phyloP scores from a whole-genome alignment of 2,797 vertebrate genomes.

The Anisognathus igniventris region DNA sequence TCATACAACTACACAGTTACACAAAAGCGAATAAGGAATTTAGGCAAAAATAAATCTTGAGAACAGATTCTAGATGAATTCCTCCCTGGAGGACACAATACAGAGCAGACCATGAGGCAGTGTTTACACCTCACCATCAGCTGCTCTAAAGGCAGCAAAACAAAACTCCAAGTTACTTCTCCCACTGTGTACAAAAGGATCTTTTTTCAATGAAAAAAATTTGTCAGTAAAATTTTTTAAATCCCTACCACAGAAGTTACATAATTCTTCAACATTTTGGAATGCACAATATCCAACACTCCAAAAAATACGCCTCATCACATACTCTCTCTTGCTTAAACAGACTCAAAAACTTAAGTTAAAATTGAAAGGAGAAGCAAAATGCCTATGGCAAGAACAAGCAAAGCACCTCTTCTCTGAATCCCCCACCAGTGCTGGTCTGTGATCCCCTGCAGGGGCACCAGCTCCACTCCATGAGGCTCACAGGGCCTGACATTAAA shows the following conservation, averaged over 20 bases:
- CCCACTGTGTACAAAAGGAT: not conserved
- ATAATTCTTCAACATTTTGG: not conserved
- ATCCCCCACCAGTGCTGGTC: fast-evolving
- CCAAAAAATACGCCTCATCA: not conserved
- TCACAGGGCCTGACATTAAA: fast-evolving
- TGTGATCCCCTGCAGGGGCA: not conserved
- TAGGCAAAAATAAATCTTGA: not conserved
- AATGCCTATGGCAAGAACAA: not conserved
- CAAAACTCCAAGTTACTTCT: not conserved
- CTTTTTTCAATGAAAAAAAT: not conserved
- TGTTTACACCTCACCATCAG: not conserved
- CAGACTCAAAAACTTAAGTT: not conserved
- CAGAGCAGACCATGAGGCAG: not conserved
- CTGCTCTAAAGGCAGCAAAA: not conserved
- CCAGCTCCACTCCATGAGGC: fast-evolving
- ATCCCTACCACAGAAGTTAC: not conserved
- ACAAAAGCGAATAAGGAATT: not conserved
- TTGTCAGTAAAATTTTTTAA: not conserved
- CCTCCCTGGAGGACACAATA: not conserved
- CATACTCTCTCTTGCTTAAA: not conserved
- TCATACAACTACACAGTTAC: not conserved
- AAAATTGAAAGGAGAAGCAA: not conserved
- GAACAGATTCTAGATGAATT: not conserved
- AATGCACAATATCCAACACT: not conserved
- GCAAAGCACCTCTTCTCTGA: not conserved